Percentiles rank a stretch among this genome's conserved stretches.
Conservation (phyloP, 2,888 invertebrate genomes). For the Rhagium mordax region DNA sequence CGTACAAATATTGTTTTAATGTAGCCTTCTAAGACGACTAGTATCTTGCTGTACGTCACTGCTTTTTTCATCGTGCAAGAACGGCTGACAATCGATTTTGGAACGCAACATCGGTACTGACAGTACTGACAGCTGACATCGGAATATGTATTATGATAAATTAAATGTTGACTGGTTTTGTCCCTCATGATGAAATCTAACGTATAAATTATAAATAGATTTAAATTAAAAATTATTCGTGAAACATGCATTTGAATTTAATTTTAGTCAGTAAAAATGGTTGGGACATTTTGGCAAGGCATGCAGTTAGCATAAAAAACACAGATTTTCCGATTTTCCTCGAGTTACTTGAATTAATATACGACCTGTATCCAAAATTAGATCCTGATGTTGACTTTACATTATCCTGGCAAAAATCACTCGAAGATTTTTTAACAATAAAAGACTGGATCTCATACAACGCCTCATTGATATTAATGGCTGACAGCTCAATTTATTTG, state of each 20-base stretch:
- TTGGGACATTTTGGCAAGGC: constrained; percentile 9
- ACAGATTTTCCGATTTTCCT: constrained; percentile 12
- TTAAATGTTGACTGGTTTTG: not conserved
- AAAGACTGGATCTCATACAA: constrained; percentile 15
- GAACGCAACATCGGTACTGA: too few relatives aligned
- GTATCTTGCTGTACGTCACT: too few relatives aligned
- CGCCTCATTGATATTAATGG: constrained; percentile 15
- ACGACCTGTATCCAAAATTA: constrained; percentile 14
- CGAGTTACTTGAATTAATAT: constrained; percentile 24
- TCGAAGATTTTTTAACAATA: not conserved
- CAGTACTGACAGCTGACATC: too few relatives aligned
- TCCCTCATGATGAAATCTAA: not conserved
- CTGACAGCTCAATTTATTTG: constrained; percentile 10
- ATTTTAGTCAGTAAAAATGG: constrained; percentile 12
- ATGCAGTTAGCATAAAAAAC: not conserved
- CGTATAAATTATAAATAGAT: not conserved
- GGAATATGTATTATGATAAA: too few relatives aligned
- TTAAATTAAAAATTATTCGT: not conserved
- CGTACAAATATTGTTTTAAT: too few relatives aligned
- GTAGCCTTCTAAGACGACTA: too few relatives aligned
- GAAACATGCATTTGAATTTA: constrained; percentile 24
- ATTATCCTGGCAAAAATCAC: constrained; percentile 17
- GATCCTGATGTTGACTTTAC: constrained; percentile 10
- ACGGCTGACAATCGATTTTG: too few relatives aligned
- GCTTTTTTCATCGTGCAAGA: too few relatives aligned